These are phyloP conservation scores for Sarcoramphus papa DNA, from an alignment of 2,797 vertebrate species.

Conservation along the genomic window DNA sequence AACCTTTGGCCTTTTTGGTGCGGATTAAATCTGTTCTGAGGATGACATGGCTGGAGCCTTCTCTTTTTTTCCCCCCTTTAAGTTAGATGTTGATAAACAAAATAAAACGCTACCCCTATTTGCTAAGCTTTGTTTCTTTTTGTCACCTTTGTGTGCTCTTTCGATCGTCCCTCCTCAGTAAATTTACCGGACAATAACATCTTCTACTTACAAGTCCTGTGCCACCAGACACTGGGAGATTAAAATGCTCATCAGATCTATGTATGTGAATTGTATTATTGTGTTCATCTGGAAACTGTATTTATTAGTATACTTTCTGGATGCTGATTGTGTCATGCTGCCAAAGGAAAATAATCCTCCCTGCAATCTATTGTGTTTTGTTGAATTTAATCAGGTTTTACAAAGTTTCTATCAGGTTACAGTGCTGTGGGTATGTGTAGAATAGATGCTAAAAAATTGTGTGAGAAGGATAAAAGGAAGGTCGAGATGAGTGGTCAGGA, in stretches of 20 bases:
- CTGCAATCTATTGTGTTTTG: not conserved
- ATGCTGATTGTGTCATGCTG: not conserved
- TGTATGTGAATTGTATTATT: not conserved
- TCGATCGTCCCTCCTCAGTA: not conserved
- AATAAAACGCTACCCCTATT: not conserved
- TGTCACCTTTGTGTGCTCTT: not conserved
- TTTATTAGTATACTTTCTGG: not conserved
- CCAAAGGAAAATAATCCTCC: not conserved
- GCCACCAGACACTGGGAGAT: not conserved
- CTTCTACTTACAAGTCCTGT: not conserved
- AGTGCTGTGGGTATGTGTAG: not conserved
- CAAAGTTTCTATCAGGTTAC: not conserved
- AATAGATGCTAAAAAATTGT: not conserved
- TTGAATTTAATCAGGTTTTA: not conserved
- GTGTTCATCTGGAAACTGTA: not conserved
- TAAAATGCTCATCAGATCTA: not conserved
- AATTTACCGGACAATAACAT: not conserved
- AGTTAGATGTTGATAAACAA: not conserved
- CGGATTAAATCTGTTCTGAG: not conserved
- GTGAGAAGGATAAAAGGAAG: not conserved
- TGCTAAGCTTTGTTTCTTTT: not conserved
- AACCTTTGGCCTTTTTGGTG: not conserved
- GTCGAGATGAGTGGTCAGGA: not conserved
- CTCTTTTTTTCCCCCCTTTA: accelerated
- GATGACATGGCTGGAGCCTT: not conserved